phyloP scores from a whole-genome alignment of 2,888 invertebrate genomes.

The Imbricaverruca yamaguchii region DNA sequence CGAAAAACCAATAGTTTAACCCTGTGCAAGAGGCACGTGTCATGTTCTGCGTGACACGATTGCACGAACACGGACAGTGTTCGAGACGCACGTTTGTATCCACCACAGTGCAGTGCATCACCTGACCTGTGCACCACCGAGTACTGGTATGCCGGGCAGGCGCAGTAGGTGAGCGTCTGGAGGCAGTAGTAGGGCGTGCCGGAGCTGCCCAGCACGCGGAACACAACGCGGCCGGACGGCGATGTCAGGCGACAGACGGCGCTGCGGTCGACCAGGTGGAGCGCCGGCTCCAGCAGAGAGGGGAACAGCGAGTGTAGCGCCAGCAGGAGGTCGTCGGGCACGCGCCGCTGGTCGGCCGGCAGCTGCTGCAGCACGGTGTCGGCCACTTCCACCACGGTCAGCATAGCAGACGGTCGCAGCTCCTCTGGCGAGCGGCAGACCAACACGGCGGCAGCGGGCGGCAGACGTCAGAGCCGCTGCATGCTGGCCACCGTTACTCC shows the following conservation, averaged over 20 bases:
- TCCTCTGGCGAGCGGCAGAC: no score
- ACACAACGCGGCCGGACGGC: neutral
- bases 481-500: no score
- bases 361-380: constrained; percentile 1
- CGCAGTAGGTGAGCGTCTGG: neutral
- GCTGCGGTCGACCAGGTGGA: neutral
- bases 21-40: no score
- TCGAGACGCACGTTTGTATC: no score
- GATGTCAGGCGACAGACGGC: neutral
- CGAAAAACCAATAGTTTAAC: no score
- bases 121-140: neutral
- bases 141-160: constrained; percentile 14
- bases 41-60: no score
- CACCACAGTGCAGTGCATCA: no score
- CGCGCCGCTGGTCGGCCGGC: neutral
- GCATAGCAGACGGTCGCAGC: neutral
- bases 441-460: no score
- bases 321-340: constrained; percentile 1
- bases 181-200: neutral
- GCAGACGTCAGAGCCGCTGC: no score
- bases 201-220: constrained; percentile 6
- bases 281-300: constrained; percentile 7
- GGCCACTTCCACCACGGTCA: neutral
- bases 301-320: neutral
- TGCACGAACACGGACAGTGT: no score